Evolutionary conservation across 2,888 invertebrate genomes (phyloP).

Genomic region (Formica aserva): DNA sequence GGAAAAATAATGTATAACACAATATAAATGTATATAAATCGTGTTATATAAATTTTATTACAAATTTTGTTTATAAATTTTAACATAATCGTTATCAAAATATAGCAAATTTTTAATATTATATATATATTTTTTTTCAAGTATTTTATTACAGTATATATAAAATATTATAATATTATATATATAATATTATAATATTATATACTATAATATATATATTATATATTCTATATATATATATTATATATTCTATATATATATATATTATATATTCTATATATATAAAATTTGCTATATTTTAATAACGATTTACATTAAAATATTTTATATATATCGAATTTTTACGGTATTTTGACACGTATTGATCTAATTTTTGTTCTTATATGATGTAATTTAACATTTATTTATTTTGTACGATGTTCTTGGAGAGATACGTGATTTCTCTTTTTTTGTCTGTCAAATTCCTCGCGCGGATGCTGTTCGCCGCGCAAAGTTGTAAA

Average conservation of each 20-base stretch:
- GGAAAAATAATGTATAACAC: background rate
- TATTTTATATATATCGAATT: background rate
- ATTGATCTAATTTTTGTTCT: background rate
- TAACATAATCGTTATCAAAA: background rate
- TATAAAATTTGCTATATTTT: background rate
- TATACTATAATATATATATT: background rate
- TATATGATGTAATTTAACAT: background rate
- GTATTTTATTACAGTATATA: no score
- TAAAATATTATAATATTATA: no score
- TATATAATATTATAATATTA: background rate
- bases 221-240: background rate
- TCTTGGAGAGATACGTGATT: background rate
- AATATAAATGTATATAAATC: background rate
- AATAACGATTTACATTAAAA: background rate
- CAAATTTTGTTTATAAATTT: background rate
- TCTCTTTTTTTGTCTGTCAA: background rate
- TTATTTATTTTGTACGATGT: background rate
- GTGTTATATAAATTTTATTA: background rate
- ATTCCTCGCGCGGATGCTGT: background rate
- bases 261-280: background rate
- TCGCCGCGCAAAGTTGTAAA: constrained; percentile 45
- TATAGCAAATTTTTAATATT: background rate
- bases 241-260: no score
- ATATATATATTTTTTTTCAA: background rate
- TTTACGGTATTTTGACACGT: background rate